Conservation (phyloP, 2,888 invertebrate genomes). For the Sisyra terminalis region DNA sequence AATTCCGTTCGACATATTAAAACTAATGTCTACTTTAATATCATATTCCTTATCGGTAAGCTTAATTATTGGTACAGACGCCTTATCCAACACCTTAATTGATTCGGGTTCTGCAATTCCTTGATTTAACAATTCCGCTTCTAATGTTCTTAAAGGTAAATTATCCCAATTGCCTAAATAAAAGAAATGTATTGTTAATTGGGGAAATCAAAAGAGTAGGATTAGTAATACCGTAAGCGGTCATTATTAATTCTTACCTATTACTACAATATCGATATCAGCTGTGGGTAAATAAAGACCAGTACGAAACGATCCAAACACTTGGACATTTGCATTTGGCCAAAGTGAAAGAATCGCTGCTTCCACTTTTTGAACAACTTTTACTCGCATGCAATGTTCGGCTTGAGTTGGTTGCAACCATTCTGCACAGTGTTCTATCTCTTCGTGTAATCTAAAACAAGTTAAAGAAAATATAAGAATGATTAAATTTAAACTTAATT, state of each 20-base stretch:
- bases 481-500: too few species aligned
- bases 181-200: too few species aligned
- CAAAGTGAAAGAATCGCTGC: constrained; percentile 74
- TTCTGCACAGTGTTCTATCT: constrained; percentile 90
- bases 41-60: constrained; percentile 73
- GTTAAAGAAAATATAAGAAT: not conserved
- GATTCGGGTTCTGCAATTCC: constrained; percentile 79
- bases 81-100: constrained; percentile 93
- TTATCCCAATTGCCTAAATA: constrained; percentile 69
- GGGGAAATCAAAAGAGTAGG: too few species aligned
- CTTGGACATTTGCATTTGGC: constrained; percentile 89
- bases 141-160: constrained; percentile 78
- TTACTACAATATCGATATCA: constrained; percentile 48
- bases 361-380: constrained; percentile 80
- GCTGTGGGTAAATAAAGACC: constrained; percentile 96
- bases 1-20: constrained; percentile 97
- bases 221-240: too few species aligned
- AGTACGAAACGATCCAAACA: constrained; percentile 96
- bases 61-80: constrained; percentile 97
- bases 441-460: constrained; percentile 75
- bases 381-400: constrained; percentile 76
- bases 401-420: constrained; percentile 89
- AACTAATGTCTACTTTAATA: constrained; percentile 96
- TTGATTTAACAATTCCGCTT: constrained; percentile 75
- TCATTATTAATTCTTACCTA: constrained; percentile 36